Evolutionary conservation across 2,113 vertebrate genomes (phyloP).

Genomic region (Microtus pennsylvanicus): DNA sequence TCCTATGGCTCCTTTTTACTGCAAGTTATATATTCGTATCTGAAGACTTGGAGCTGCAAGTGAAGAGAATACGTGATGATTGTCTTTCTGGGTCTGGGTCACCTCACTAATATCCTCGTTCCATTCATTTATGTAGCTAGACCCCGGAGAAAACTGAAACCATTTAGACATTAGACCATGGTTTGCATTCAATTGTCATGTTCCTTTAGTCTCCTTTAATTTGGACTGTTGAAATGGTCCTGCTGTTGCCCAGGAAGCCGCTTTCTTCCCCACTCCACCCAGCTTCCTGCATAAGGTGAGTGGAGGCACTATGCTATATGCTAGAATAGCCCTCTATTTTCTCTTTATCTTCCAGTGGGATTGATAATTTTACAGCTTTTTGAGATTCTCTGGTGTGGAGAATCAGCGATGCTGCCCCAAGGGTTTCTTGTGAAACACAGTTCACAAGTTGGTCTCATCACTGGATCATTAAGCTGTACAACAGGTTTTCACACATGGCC

Average conservation of each 20-base stretch:
- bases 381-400: neutral
- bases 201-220: neutral
- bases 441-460: neutral
- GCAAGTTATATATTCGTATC: neutral
- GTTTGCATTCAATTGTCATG: neutral
- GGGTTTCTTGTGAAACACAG: neutral
- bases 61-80: neutral
- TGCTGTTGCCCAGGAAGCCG: neutral
- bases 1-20: neutral
- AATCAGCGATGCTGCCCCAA: neutral
- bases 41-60: neutral
- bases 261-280: neutral
- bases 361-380: neutral
- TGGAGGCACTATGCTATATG: neutral
- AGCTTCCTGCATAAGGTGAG: neutral
- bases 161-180: neutral
- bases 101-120: neutral
- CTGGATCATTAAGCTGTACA: slow-evolving; percentile 17
- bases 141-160: neutral
- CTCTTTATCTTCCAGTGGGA: neutral
- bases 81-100: neutral
- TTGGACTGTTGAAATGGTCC: neutral
- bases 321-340: neutral
- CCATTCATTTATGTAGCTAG: neutral
- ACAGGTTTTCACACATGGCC: neutral